phyloP scores from a whole-genome alignment of 2,797 vertebrate species.

The Pampus argenteus region DNA sequence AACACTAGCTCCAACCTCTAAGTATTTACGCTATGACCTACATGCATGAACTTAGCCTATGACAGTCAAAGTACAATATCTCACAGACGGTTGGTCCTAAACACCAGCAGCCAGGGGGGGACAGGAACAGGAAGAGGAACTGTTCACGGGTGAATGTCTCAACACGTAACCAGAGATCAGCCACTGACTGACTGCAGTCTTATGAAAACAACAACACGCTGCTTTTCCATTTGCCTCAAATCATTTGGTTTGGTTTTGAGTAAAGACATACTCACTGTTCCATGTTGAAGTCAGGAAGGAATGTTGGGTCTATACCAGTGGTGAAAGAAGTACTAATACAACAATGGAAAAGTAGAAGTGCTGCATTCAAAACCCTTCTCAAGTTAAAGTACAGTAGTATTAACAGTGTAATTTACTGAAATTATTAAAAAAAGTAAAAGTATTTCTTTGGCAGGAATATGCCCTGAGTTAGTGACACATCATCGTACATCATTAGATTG shows the following conservation, averaged over 20 bases:
- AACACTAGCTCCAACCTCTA: conserved; percentile 66
- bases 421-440: neutral
- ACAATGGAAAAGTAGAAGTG: neutral
- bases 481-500: neutral
- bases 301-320: too few relatives aligned
- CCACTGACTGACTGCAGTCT: conserved; percentile 45
- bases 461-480: neutral
- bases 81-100: conserved; percentile 58
- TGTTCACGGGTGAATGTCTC: conserved; percentile 66
- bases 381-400: neutral
- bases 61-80: conserved; percentile 39
- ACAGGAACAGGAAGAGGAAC: conserved; percentile 81
- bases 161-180: conserved; percentile 66
- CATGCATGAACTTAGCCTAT: conserved; percentile 58
- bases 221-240: conserved; percentile 48
- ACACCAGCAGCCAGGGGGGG: conserved; percentile 35
- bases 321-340: neutral
- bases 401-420: neutral
- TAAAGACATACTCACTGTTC: neutral
- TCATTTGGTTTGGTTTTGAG: neutral
- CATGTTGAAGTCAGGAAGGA: neutral
- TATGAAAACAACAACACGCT: conserved; percentile 53
- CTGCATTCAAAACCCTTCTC: neutral
- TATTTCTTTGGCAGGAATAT: conserved; percentile 11
- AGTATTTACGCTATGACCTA: conserved; percentile 72